Base-by-base conservation (phyloP, 1,140 invertebrate species). In the Calliopsis andreniformis region DNA sequence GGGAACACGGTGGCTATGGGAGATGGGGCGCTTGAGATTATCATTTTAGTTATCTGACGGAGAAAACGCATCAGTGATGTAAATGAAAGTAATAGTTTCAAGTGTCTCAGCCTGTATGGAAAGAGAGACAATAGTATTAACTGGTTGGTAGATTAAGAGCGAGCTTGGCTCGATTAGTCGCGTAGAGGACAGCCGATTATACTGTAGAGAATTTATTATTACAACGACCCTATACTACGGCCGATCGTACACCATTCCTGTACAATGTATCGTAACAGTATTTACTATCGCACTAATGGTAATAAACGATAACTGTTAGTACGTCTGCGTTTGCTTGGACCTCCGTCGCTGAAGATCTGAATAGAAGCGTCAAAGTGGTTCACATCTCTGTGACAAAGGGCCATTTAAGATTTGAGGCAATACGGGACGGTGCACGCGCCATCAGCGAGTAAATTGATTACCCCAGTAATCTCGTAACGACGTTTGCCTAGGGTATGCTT, bases 211-310 rank as follows among this genome's bases (percentile, higher is more conserved):
- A 76, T 58, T 67, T 59, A 77, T 58, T 66, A 53, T 80, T 80
- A 59, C 63, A 84, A 85, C 85, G 79, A 83, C 70, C 72, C 79
- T 87, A 42, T 71, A 79, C 64, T 80, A 79, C 68, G 72, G 79
- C 81, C 76, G 87, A 89, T 88, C 85, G 87, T 89, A 89, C 87
- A 89, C 89, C 86, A 87, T 91, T 91, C 89, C 90, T 90, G 83
- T 78, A 90, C 77, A 85, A 90, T 90, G 83, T 89, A 90, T 91
- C 76, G 82, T 91, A 90, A 90, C 89, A 91, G 89, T 91, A 91
- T 91, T 91, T 90, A 80, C 84, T 89, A 87, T 89, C 78, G 86
- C 85, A 88, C 83, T 89, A 90, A 89, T 86, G 84, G 82, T 84
- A 87, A 87, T 89, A 89, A 89, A 91, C 77, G 78, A 87, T 78